phyloP scores from a whole-genome alignment of 35 echinoderm and acorn worm species.

The Ophiothrix spiculata region DNA sequence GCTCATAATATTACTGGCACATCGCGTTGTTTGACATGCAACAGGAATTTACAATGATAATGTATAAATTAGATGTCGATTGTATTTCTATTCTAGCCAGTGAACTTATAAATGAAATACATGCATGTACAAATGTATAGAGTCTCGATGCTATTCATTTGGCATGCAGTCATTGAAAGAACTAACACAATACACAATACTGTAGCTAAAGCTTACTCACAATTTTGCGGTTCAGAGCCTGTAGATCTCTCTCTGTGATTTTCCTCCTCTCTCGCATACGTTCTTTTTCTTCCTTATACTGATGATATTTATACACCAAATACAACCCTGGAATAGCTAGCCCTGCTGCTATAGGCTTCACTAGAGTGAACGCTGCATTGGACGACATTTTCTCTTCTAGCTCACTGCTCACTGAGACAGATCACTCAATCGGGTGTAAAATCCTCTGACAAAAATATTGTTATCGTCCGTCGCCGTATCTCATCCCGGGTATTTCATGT shows the following conservation, averaged over 20 bases:
- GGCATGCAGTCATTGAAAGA: too few relatives aligned
- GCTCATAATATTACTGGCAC: too few relatives aligned
- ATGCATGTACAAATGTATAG: too few relatives aligned
- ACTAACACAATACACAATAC: too few relatives aligned
- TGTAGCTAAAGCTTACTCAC: conserved; percentile 43
- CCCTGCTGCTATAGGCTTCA: conserved; percentile 36
- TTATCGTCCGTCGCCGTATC: not conserved
- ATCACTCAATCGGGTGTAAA: not conserved
- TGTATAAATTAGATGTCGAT: too few relatives aligned
- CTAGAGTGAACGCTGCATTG: not conserved
- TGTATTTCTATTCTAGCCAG: too few relatives aligned
- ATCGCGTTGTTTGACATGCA: too few relatives aligned
- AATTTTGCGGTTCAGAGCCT: conserved; percentile 50
- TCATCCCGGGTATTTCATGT: not conserved
- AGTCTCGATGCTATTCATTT: too few relatives aligned
- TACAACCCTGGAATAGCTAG: conserved; percentile 48
- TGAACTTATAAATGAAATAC: too few relatives aligned
- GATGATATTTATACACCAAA: conserved; percentile 42
- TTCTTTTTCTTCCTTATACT: conserved; percentile 38
- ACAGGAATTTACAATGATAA: too few relatives aligned
- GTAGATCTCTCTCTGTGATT: conserved; percentile 43
- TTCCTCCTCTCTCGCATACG: conserved; percentile 37
- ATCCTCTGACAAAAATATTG: not conserved
- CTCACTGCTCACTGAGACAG: not conserved
- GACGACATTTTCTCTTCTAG: not conserved